phyloP scores from a whole-genome alignment of 2,797 vertebrate species.

The Perodicticus potto region DNA sequence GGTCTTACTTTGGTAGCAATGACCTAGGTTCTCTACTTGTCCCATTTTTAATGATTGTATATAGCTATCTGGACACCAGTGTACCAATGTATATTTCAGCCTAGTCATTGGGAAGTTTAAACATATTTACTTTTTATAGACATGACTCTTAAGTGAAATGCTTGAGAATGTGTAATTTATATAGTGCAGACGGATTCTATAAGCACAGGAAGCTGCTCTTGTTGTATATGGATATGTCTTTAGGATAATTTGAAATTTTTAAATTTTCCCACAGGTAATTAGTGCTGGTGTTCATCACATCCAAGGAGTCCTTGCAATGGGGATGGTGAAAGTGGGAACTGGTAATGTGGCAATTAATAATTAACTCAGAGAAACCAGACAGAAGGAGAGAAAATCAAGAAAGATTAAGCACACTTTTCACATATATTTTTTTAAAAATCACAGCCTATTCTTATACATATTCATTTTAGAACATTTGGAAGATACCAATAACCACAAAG shows the following conservation, averaged over 20 bases:
- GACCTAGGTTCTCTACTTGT: background rate
- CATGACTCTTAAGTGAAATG: background rate
- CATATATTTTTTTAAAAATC: background rate
- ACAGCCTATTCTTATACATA: background rate
- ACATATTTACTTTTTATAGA: background rate
- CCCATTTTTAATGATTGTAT: background rate
- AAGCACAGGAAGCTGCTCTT: background rate
- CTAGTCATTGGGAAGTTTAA: background rate
- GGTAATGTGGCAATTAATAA: background rate
- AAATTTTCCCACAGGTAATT: background rate
- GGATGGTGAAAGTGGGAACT: background rate
- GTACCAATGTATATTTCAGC: background rate
- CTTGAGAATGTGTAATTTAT: background rate
- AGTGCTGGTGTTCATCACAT: background rate
- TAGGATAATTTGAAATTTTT: background rate
- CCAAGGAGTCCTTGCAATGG: background rate
- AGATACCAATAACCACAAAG: background rate
- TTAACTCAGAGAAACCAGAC: background rate
- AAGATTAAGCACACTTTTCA: background rate
- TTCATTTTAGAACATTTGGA: conserved; percentile 31
- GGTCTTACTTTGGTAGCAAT: background rate
- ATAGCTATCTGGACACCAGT: background rate
- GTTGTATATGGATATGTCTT: background rate
- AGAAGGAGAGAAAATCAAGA: background rate
- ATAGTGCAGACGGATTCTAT: background rate